Conservation (phyloP, 1,140 invertebrate species). For the Drosophila nikananu region DNA sequence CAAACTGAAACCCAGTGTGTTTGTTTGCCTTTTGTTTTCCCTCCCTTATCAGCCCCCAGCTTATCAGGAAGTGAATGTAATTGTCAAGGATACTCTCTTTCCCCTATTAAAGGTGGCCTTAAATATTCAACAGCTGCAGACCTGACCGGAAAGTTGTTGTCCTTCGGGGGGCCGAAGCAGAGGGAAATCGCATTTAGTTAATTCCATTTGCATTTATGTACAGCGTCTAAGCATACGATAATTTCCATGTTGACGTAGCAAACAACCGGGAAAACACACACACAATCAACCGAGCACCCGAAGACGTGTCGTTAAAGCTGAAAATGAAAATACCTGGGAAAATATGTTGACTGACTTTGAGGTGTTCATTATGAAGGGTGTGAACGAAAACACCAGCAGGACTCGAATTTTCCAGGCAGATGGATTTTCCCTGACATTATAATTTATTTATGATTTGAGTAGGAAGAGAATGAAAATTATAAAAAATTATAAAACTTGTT, state of each 20-base stretch:
- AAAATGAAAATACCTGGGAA: slow-evolving; percentile 6
- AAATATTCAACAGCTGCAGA: slow-evolving; percentile 52
- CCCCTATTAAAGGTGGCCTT: slow-evolving; percentile 56
- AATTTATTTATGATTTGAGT: neutral
- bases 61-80: slow-evolving; percentile 68
- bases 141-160: slow-evolving; percentile 24
- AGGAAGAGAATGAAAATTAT: neutral
- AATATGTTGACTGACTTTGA: slow-evolving; percentile 37
- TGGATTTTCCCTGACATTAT: neutral
- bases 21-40: slow-evolving; percentile 37
- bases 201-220: slow-evolving; percentile 68
- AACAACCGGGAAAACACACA: slow-evolving; percentile 24
- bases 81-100: slow-evolving; percentile 59
- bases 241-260: slow-evolving; percentile 52
- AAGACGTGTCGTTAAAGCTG: slow-evolving; percentile 21
- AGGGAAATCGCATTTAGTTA: slow-evolving; percentile 54
- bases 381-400: neutral
- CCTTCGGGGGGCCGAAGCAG: neutral
- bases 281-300: neutral
- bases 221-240: slow-evolving; percentile 55
- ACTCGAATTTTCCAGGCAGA: neutral
- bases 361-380: slow-evolving; percentile 22
- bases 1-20: slow-evolving; percentile 47
- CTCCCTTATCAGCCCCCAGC: slow-evolving; percentile 34
- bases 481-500: neutral